Percentiles rank a stretch among this genome's conserved stretches.
These are phyloP conservation scores for Mus pahari DNA, from an alignment of 2,113 vertebrate species.

Conservation along the genomic window DNA sequence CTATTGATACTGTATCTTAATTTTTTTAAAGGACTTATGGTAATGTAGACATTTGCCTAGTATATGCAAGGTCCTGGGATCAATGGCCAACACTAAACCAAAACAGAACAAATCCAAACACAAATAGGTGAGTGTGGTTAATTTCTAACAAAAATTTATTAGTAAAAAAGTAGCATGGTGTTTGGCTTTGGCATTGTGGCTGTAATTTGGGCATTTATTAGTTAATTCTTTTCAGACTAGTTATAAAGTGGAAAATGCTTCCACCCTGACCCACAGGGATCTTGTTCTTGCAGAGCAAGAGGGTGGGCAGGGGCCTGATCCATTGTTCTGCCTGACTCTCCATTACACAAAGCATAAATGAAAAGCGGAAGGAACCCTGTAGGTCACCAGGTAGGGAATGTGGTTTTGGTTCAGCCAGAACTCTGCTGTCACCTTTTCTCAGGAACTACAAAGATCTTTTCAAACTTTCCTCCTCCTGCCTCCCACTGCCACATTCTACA, in stretches of 20 bases:
- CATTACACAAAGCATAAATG: background rate
- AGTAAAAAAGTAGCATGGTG: background rate
- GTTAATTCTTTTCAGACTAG: slow-evolving; percentile 6
- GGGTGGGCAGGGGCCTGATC: background rate
- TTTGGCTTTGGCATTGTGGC: background rate
- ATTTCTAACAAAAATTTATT: slow-evolving; percentile 11
- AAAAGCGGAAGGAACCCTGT: background rate
- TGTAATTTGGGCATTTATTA: background rate
- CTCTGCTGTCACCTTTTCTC: slow-evolving; percentile 59
- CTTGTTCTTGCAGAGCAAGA: background rate
- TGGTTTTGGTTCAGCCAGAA: background rate
- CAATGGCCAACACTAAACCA: background rate
- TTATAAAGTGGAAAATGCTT: background rate
- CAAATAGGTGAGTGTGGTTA: background rate
- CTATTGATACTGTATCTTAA: background rate
- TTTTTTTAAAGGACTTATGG: background rate
- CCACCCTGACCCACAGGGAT: background rate
- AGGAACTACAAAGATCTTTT: slow-evolving; percentile 68
- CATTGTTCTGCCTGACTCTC: background rate
- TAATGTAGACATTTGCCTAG: background rate
- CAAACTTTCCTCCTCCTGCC: background rate
- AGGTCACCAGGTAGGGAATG: background rate
- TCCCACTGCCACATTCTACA: slow-evolving; percentile 57
- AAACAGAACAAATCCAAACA: background rate
- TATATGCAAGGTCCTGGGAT: background rate